Percentiles rank a stretch among this genome's conserved stretches.
These are phyloP conservation scores for Scolopax rusticola DNA, from an alignment of 2,797 vertebrate genomes.

Conservation along the genomic window DNA sequence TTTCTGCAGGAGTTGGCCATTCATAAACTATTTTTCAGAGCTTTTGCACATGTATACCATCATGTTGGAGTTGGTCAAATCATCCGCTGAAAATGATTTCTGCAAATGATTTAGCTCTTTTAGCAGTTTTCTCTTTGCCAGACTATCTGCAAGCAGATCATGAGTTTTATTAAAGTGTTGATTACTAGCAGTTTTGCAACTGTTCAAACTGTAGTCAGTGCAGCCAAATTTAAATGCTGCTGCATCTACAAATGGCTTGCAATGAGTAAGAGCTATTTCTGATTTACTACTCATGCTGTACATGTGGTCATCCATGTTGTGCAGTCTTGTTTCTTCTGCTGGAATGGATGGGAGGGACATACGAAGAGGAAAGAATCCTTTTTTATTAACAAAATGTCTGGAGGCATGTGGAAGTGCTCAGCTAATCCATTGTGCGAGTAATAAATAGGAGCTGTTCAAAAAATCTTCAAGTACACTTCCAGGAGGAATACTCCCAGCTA, in stretches of 20 bases:
- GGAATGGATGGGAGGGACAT: background rate
- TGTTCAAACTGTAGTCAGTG: background rate
- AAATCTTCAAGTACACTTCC: constrained; percentile 35
- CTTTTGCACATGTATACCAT: constrained; percentile 32
- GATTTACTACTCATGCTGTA: background rate
- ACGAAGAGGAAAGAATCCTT: background rate
- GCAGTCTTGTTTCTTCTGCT: background rate
- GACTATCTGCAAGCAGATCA: constrained; percentile 42
- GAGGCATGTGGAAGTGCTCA: constrained; percentile 17
- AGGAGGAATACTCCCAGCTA: constrained; percentile 54
- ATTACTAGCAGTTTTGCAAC: constrained; percentile 62
- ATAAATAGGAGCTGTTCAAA: constrained; percentile 33
- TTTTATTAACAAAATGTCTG: background rate
- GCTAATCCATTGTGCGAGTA: constrained; percentile 16
- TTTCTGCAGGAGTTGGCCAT: background rate
- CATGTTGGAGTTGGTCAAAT: constrained; percentile 31
- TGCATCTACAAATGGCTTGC: constrained; percentile 16
- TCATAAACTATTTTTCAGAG: constrained; percentile 32
- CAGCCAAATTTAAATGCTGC: constrained; percentile 27
- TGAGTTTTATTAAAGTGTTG: constrained; percentile 56
- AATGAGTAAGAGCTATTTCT: background rate
- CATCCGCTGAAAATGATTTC: constrained; percentile 24
- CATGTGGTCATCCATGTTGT: background rate
- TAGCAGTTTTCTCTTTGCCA: constrained; percentile 43
- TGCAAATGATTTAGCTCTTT: constrained; percentile 43